Evolutionary conservation across 2,113 vertebrate species (phyloP).

Genomic region (Leucoraja erinaceus): DNA sequence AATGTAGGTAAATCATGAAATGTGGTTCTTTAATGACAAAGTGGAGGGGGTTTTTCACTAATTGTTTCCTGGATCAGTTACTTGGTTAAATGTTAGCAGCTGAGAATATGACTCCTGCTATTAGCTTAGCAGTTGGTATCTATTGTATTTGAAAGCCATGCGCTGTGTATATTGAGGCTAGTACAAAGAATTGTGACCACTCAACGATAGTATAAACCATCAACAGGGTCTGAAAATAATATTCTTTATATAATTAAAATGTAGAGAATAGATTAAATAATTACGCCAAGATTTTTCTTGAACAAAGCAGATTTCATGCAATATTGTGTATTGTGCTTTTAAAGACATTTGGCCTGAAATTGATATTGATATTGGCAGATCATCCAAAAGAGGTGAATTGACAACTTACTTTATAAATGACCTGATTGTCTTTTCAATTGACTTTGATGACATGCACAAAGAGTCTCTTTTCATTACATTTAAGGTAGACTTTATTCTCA

Average conservation of each 20-base stretch:
- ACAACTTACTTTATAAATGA: neutral
- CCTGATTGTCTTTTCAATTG: neutral
- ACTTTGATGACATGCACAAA: neutral
- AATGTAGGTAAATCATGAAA: slow-evolving; percentile 22
- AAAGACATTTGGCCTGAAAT: neutral
- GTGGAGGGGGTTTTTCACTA: slow-evolving; percentile 19
- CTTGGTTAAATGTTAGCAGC: slow-evolving; percentile 26
- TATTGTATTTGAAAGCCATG: slow-evolving; percentile 6
- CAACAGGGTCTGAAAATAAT: neutral
- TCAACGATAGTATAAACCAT: neutral
- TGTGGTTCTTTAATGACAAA: slow-evolving; percentile 24
- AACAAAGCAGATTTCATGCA: neutral
- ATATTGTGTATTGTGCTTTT: neutral
- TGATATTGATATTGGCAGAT: neutral
- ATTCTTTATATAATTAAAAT: neutral
- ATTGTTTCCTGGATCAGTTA: slow-evolving; percentile 23
- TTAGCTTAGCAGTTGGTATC: neutral
- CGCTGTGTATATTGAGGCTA: neutral
- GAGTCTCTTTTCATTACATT: neutral
- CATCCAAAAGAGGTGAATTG: neutral
- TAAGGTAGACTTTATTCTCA: neutral
- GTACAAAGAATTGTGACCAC: neutral
- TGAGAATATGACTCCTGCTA: slow-evolving; percentile 1
- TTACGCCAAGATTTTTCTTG: neutral
- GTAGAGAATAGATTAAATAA: neutral